phyloP scores from a whole-genome alignment of 2,113 vertebrate species.

The Microcebus jonahi region DNA sequence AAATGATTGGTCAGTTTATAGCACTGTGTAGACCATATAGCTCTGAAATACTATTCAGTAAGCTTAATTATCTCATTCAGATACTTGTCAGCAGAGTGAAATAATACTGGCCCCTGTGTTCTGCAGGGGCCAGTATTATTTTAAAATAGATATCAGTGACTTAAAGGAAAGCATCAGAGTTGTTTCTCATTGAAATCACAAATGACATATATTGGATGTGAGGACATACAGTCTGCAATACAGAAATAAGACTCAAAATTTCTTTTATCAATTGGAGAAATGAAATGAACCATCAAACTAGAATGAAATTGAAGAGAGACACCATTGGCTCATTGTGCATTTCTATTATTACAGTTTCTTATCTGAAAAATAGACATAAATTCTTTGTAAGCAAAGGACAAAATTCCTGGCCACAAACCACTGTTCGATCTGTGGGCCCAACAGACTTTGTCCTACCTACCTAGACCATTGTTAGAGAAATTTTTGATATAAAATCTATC shows the following conservation, averaged over 20 bases:
- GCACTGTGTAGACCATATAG: not conserved
- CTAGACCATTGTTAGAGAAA: not conserved
- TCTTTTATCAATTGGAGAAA: slow-evolving; percentile 50
- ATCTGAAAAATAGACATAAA: slow-evolving; percentile 16
- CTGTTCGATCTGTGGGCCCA: no score
- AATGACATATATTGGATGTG: not conserved
- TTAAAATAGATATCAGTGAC: slow-evolving; percentile 21
- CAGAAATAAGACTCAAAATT: slow-evolving; percentile 20
- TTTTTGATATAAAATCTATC: slow-evolving; percentile 30
- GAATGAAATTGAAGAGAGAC: slow-evolving; percentile 45
- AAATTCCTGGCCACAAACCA: not conserved
- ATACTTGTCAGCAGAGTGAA: not conserved
- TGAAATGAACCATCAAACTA: slow-evolving; percentile 48
- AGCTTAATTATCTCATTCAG: not conserved
- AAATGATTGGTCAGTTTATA: slow-evolving; percentile 28
- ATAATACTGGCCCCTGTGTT: not conserved
- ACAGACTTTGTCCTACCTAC: no score
- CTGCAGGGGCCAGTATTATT: not conserved
- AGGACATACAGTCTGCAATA: not conserved
- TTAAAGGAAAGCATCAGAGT: not conserved
- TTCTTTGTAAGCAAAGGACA: slow-evolving; percentile 48
- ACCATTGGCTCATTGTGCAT: not conserved
- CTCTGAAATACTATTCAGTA: not conserved
- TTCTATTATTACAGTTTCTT: slow-evolving; percentile 40
- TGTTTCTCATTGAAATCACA: slow-evolving; percentile 53